Evolutionary conservation across 92 coral and sea anemone genomes (phyloP).

Genomic region (Blastomussa wellsi): DNA sequence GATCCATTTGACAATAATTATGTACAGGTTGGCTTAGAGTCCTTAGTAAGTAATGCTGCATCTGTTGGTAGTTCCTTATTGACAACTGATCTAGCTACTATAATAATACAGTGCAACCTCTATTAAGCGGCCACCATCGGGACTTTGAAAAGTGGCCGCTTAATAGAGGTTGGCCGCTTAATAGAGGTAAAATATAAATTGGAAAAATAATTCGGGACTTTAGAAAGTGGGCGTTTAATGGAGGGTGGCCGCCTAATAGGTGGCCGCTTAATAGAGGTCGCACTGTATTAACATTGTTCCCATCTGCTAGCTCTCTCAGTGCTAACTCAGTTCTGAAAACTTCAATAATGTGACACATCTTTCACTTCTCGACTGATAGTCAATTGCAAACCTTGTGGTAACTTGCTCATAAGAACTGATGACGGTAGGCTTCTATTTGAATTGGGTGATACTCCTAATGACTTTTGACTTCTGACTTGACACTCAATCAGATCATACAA

Average conservation of each 20-base stretch:
- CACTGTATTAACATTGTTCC: conserved; percentile 9
- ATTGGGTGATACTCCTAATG: conserved; percentile 49
- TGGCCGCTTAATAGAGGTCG: neutral
- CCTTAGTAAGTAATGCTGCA: conserved; percentile 12
- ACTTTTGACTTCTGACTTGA: conserved; percentile 53
- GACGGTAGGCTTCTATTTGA: conserved; percentile 57
- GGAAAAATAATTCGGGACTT: too few relatives aligned
- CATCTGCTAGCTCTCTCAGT: conserved; percentile 49
- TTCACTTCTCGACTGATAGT: conserved; percentile 43
- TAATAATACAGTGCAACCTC: too few relatives aligned
- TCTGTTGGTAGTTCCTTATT: conserved; percentile 31
- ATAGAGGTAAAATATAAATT: too few relatives aligned
- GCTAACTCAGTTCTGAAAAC: conserved; percentile 39
- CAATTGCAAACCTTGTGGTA: conserved; percentile 47
- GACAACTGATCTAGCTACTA: too few relatives aligned
- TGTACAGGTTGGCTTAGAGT: conserved; percentile 39
- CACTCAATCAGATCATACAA: conserved; percentile 50
- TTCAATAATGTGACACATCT: conserved; percentile 44
- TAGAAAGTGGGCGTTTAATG: too few relatives aligned
- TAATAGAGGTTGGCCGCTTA: too few relatives aligned
- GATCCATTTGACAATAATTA: conserved; percentile 45
- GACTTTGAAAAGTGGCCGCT: too few relatives aligned
- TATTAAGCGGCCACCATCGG: too few relatives aligned
- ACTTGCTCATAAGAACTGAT: conserved; percentile 54
- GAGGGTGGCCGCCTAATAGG: too few relatives aligned